Evolutionary conservation across 2,888 invertebrate genomes (phyloP).

Genomic region (Zonitis immaculata): DNA sequence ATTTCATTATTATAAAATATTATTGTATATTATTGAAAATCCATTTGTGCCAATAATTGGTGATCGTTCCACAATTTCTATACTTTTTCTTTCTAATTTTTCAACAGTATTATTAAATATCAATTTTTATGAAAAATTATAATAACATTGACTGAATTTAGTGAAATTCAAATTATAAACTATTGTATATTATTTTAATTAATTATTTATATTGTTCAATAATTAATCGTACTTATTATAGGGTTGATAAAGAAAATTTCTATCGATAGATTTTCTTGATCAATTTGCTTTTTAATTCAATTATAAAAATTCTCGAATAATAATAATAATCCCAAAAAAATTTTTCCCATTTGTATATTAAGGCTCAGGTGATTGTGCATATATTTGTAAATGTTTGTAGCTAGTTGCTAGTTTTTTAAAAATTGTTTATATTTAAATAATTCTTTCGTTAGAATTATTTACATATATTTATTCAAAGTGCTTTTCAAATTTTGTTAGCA

Average conservation of each 20-base stretch:
- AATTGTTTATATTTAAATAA: background rate
- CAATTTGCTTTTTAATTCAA: background rate
- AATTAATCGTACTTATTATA: conserved; percentile 8
- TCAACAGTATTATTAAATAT: background rate
- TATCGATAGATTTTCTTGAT: background rate
- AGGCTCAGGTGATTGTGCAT: conserved; percentile 29
- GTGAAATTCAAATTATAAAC: background rate
- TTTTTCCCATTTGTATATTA: conserved; percentile 15
- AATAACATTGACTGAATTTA: background rate
- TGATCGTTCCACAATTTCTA: too few relatives aligned
- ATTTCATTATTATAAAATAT: too few relatives aligned
- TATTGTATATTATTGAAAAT: too few relatives aligned
- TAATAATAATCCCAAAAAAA: background rate
- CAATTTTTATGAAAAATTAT: background rate
- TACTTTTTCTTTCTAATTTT: too few relatives aligned
- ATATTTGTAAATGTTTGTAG: conserved; percentile 29
- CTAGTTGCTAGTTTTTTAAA: conserved; percentile 10
- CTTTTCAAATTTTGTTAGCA: conserved; percentile 22
- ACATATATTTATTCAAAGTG: background rate
- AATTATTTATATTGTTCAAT: background rate
- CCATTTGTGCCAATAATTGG: background rate
- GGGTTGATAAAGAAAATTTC: background rate
- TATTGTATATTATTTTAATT: background rate
- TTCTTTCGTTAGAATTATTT: conserved; percentile 10
- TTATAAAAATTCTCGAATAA: background rate